These are phyloP conservation scores for Dryadula phaetusa DNA, from an alignment of 2,888 invertebrate genomes.

Conservation along the genomic window DNA sequence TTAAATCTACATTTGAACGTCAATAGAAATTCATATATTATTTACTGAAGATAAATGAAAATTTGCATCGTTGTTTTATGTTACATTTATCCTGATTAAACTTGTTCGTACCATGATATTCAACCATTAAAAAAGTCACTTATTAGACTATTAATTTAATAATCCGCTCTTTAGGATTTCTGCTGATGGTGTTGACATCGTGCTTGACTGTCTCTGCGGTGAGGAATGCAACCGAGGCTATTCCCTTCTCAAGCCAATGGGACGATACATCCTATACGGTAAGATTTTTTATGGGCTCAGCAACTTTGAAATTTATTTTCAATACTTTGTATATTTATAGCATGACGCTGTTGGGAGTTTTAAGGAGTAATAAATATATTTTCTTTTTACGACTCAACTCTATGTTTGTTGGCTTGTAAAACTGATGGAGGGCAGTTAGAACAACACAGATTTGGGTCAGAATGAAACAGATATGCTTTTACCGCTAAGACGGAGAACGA, in stretches of 20 bases:
- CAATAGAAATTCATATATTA: constrained; percentile 12
- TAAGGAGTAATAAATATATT: constrained; percentile 36
- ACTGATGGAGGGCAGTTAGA: constrained; percentile 30
- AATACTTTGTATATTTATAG: constrained; percentile 20
- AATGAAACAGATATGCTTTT: constrained; percentile 35
- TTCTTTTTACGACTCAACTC: constrained; percentile 32
- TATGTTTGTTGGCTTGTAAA: constrained; percentile 29
- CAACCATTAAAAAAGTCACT: no score
- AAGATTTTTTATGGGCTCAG: constrained; percentile 49
- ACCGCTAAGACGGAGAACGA: constrained; percentile 31
- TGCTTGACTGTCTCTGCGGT: constrained; percentile 94
- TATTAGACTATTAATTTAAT: neutral
- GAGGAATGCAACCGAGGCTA: constrained; percentile 95
- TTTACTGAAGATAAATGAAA: neutral
- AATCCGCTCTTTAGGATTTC: constrained; percentile 79
- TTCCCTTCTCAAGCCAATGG: constrained; percentile 93
- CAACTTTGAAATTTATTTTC: constrained; percentile 15
- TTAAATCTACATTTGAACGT: constrained; percentile 5
- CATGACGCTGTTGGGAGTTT: constrained; percentile 7
- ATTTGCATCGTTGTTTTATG: neutral
- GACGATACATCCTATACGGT: constrained; percentile 94
- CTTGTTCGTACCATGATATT: neutral
- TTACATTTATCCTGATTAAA: neutral
- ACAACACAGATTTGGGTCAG: constrained; percentile 38
- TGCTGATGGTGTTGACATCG: constrained; percentile 93